A percentile compares a stretch with the other conserved stretches of the same genome.
Evolutionary conservation across 2,888 invertebrate species (phyloP).

Genomic region (Dyspetes luteomarginatus): DNA sequence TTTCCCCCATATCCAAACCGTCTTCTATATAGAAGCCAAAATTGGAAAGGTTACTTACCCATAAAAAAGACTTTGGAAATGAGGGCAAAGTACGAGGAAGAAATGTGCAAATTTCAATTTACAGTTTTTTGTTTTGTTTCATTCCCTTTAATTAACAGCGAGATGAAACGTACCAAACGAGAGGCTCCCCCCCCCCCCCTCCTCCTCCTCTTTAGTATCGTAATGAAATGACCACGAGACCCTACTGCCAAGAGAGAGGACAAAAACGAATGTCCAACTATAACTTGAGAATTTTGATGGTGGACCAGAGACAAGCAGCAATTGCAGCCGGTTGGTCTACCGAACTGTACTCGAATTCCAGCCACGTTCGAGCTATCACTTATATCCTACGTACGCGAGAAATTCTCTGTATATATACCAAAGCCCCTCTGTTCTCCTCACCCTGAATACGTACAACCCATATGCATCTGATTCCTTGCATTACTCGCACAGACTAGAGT

Average conservation of each 20-base stretch:
- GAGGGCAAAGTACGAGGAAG: no score
- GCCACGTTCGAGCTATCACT: slow-evolving; percentile 61
- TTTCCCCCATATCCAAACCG: no score
- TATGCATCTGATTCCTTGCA: slow-evolving; percentile 44
- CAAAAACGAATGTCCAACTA: slow-evolving; percentile 51
- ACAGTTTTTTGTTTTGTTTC: no score
- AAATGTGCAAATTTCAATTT: no score
- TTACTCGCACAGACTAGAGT: neutral
- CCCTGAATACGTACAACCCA: slow-evolving; percentile 28
- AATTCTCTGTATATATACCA: slow-evolving; percentile 50
- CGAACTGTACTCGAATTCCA: slow-evolving; percentile 47
- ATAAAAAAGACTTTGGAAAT: no score
- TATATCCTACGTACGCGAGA: slow-evolving; percentile 56
- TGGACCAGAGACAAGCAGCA: slow-evolving; percentile 8
- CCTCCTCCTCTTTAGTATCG: slow-evolving; percentile 13
- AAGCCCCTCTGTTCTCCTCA: slow-evolving; percentile 12
- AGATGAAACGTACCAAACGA: no score
- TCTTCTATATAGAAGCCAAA: no score
- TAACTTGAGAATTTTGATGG: slow-evolving; percentile 61
- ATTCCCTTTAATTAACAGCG: no score
- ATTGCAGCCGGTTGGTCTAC: slow-evolving; percentile 31
- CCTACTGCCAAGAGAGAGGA: neutral
- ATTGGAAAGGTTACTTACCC: no score
- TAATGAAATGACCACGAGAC: neutral
- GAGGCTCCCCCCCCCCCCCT: no score